Percentiles rank a stretch among this genome's conserved stretches.
These are phyloP conservation scores for Periophthalmodon schlosseri DNA, from an alignment of 2,113 vertebrate species.

Conservation along the genomic window DNA sequence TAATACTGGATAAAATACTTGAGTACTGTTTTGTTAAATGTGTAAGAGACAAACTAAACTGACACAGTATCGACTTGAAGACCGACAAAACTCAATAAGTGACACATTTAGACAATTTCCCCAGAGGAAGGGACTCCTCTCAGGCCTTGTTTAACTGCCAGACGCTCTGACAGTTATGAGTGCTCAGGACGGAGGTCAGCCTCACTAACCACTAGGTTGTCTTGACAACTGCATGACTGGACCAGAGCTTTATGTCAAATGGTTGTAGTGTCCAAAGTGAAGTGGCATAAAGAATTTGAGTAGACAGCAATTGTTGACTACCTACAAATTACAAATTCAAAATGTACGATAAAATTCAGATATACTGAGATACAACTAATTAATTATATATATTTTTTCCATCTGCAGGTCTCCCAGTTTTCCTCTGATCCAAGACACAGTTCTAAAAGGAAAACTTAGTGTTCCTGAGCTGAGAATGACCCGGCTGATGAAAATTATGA, in stretches of 20 bases:
- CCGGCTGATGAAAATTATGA: slow-evolving; percentile 96
- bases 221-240: slow-evolving; percentile 33
- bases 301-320: not conserved
- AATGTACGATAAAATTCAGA: no score
- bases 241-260: slow-evolving; percentile 33
- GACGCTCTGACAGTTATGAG: slow-evolving; percentile 54
- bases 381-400: slow-evolving; percentile 23
- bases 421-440: slow-evolving; percentile 93
- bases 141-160: slow-evolving; percentile 34
- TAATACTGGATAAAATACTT: slow-evolving; percentile 2
- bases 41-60: not conserved
- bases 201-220: slow-evolving; percentile 37
- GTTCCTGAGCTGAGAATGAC: slow-evolving; percentile 92
- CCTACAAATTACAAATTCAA: not conserved
- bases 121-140: slow-evolving; percentile 9
- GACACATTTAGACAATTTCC: slow-evolving; percentile 37
- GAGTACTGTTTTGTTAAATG: not conserved
- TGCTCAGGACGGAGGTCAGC: slow-evolving; percentile 37
- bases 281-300: slow-evolving; percentile 11
- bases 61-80: slow-evolving; percentile 9
- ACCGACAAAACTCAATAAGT: slow-evolving; percentile 32
- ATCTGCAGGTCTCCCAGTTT: slow-evolving; percentile 91
- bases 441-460: slow-evolving; percentile 92
- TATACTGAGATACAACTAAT: not conserved
- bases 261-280: slow-evolving; percentile 25